A percentile compares a stretch with the other conserved stretches of the same genome.
phyloP scores from a whole-genome alignment of 1,140 invertebrate genomes.

The Trissolcus basalis region DNA sequence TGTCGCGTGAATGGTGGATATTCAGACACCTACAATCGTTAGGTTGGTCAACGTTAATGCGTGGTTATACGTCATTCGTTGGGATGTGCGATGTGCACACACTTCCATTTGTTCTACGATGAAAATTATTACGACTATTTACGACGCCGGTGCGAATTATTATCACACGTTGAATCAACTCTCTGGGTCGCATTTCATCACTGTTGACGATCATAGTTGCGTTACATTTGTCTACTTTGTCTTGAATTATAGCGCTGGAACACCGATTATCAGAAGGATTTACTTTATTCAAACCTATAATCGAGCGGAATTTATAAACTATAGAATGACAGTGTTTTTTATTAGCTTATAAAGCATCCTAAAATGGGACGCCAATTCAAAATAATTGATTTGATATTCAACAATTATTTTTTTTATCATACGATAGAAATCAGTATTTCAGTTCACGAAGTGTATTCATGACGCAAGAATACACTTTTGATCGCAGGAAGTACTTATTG shows the following conservation, averaged over 20 bases:
- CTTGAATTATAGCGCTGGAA: conserved; percentile 19
- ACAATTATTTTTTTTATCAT: no score
- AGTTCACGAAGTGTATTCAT: no score
- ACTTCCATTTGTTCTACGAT: conserved; percentile 24
- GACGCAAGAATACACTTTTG: no score
- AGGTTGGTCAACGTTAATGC: conserved; percentile 12
- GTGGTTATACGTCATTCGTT: neutral
- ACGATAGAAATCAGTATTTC: no score
- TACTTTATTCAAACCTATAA: conserved; percentile 18
- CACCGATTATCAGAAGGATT: conserved; percentile 22
- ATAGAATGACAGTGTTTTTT: neutral
- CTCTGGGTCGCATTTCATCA: conserved; percentile 34
- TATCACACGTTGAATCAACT: conserved; percentile 29
- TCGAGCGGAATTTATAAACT: conserved; percentile 13
- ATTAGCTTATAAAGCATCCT: neutral
- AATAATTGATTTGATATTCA: no score
- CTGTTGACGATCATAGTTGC: conserved; percentile 5
- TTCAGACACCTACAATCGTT: conserved; percentile 30
- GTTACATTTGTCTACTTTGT: conserved; percentile 23
- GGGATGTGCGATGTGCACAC: neutral
- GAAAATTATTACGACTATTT: conserved; percentile 26
- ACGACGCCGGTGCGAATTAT: conserved; percentile 35
- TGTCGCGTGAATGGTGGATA: conserved; percentile 27
- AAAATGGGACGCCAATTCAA: no score
- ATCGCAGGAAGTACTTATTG: no score